phyloP scores from a whole-genome alignment of 2,888 invertebrate genomes.

The Tachina lurida region DNA sequence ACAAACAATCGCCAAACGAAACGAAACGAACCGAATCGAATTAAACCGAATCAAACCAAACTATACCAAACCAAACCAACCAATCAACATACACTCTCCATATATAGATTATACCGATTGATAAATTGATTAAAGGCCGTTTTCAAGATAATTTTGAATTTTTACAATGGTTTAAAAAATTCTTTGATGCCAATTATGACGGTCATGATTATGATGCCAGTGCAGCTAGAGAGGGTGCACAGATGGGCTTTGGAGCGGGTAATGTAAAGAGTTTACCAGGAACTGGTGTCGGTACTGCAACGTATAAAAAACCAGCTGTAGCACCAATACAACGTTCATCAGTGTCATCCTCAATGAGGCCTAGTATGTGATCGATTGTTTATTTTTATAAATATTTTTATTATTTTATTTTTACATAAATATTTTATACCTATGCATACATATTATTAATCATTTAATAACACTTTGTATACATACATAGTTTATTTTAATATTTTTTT shows the following conservation, averaged over 20 bases:
- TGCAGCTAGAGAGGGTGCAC: constrained; percentile 92
- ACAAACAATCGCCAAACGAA: constrained; percentile 14
- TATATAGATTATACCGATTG: constrained; percentile 83
- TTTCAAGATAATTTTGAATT: constrained; percentile 99
- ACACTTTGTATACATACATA: constrained; percentile 72
- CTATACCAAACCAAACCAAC: too few relatives aligned
- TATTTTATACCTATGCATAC: constrained; percentile 36
- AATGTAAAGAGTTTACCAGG: constrained; percentile 80
- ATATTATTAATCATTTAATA: constrained; percentile 73
- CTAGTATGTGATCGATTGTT: constrained; percentile 79
- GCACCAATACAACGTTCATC: constrained; percentile 73
- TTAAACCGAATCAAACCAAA: not conserved
- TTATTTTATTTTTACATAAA: constrained; percentile 31
- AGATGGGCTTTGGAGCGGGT: constrained; percentile 89
- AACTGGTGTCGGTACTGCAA: constrained; percentile 75
- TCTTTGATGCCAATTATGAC: constrained; percentile 99
- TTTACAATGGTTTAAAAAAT: constrained; percentile 99
- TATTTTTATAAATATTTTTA: constrained; percentile 14
- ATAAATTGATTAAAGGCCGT: constrained; percentile 95
- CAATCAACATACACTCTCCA: constrained; percentile 5
- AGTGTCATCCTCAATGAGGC: constrained; percentile 78
- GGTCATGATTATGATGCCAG: constrained; percentile 96
- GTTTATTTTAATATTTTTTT: constrained; percentile 6
- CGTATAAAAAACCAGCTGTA: constrained; percentile 77
- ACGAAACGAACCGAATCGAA: not conserved